Percentiles rank a stretch among this genome's conserved stretches.
phyloP scores from a whole-genome alignment of 30 jellyfish, hydroid and myxozoan genomes.

The Clytia hemisphaerica region DNA sequence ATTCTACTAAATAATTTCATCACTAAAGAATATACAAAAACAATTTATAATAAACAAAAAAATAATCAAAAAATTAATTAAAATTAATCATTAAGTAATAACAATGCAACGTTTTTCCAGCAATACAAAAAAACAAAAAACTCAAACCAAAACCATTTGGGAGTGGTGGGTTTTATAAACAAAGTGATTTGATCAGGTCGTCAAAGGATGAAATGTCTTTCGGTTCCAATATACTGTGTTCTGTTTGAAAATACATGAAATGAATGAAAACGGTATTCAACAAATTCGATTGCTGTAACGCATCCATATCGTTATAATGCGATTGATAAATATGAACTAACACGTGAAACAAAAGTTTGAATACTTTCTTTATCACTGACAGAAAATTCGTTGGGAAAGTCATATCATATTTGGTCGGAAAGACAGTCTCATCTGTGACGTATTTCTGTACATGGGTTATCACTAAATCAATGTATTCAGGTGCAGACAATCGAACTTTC shows the following conservation, averaged over 20 bases:
- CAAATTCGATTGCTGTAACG: slow-evolving; percentile 35
- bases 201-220: slow-evolving; percentile 84
- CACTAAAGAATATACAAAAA: too few species aligned
- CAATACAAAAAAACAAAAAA: too few species aligned
- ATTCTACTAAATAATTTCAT: too few species aligned
- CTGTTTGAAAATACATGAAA: slow-evolving; percentile 94
- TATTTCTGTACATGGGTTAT: slow-evolving; percentile 65
- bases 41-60: too few species aligned
- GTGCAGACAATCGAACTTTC: slow-evolving; percentile 89
- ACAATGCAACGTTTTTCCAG: too few species aligned
- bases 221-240: slow-evolving; percentile 76
- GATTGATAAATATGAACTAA: slow-evolving; percentile 81
- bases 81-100: too few species aligned
- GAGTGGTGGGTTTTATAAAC: slow-evolving; percentile 51
- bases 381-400: slow-evolving; percentile 60
- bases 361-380: slow-evolving; percentile 61
- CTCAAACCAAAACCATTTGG: too few species aligned
- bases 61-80: too few species aligned
- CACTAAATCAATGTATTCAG: slow-evolving; percentile 87
- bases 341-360: slow-evolving; percentile 79
- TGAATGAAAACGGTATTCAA: slow-evolving; percentile 85
- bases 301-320: slow-evolving; percentile 58
- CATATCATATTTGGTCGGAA: slow-evolving; percentile 94
- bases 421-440: slow-evolving; percentile 82
- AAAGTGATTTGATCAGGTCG: slow-evolving; percentile 76